Conservation (phyloP, 2,888 invertebrate genomes). For the Melanotus villosus region DNA sequence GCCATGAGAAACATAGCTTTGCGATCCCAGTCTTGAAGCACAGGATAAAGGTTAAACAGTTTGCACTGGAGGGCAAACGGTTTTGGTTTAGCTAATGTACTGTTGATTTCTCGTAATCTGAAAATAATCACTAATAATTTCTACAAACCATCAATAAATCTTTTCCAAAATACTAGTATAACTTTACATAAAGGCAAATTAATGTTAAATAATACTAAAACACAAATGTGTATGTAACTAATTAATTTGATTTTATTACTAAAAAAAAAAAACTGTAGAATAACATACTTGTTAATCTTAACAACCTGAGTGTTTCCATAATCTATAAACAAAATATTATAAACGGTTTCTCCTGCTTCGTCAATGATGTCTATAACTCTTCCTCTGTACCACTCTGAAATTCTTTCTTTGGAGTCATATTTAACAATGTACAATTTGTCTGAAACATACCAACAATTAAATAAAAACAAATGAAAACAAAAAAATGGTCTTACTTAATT, state of each 20-base stretch:
- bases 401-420: constrained; percentile 71
- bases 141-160: no score
- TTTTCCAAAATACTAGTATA: background rate
- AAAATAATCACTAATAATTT: no score
- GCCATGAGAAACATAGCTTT: constrained; percentile 73
- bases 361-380: constrained; percentile 67
- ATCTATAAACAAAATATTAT: constrained; percentile 76
- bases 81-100: constrained; percentile 66
- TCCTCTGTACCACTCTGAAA: constrained; percentile 77
- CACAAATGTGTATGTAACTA: no score
- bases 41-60: constrained; percentile 73
- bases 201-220: no score
- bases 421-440: constrained; percentile 77
- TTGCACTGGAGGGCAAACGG: constrained; percentile 74
- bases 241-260: no score
- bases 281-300: constrained; percentile 69
- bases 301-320: constrained; percentile 73
- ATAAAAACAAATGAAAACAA: no score
- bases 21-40: constrained; percentile 69
- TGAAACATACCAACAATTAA: constrained; percentile 59
- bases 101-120: constrained; percentile 71
- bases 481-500: constrained; percentile 60
- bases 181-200: no score
- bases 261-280: constrained; percentile 26
- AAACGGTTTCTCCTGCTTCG: constrained; percentile 61